Percentiles rank a stretch among this genome's conserved stretches.
Evolutionary conservation across 1,140 invertebrate genomes (phyloP).

Genomic region (Gryon sp.): DNA sequence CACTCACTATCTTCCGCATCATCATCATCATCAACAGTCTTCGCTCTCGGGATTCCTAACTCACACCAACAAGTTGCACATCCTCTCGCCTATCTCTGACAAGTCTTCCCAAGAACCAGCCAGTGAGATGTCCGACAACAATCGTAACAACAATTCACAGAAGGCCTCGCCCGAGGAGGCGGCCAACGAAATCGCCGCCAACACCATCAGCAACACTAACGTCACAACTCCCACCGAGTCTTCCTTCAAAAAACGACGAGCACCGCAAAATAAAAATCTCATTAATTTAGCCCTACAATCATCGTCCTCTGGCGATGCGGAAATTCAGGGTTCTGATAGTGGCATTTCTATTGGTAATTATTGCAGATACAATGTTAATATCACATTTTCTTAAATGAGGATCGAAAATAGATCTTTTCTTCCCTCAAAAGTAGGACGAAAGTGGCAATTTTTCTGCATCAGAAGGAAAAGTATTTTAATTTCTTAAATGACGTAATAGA

Average conservation of each 20-base stretch:
- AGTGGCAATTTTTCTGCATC: too few relatives aligned
- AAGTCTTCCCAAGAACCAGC: constrained; percentile 93
- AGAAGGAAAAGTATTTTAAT: too few relatives aligned
- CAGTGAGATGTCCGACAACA: constrained; percentile 88
- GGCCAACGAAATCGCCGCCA: constrained; percentile 72
- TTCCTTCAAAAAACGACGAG: constrained; percentile 81
- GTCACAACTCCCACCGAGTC: constrained; percentile 76
- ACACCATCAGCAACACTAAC: constrained; percentile 75
- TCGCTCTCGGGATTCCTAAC: constrained; percentile 83
- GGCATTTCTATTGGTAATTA: constrained; percentile 85
- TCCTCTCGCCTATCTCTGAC: constrained; percentile 92
- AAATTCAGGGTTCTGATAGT: constrained; percentile 91
- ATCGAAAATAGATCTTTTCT: too few relatives aligned
- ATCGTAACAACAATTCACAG: constrained; percentile 88
- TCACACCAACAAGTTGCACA: constrained; percentile 87
- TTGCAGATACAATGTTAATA: too few relatives aligned
- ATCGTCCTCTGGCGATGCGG: constrained; percentile 83
- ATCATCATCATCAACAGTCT: constrained; percentile 78
- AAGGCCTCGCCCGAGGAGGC: constrained; percentile 84
- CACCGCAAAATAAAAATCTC: constrained; percentile 88
- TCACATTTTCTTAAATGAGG: too few relatives aligned
- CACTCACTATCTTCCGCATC: constrained; percentile 76
- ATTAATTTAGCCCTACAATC: constrained; percentile 84
- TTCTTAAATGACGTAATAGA: too few relatives aligned
- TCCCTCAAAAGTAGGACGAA: too few relatives aligned